These are phyloP conservation scores for Drosophila funebris DNA, from an alignment of 1,140 invertebrate genomes.

Conservation along the genomic window DNA sequence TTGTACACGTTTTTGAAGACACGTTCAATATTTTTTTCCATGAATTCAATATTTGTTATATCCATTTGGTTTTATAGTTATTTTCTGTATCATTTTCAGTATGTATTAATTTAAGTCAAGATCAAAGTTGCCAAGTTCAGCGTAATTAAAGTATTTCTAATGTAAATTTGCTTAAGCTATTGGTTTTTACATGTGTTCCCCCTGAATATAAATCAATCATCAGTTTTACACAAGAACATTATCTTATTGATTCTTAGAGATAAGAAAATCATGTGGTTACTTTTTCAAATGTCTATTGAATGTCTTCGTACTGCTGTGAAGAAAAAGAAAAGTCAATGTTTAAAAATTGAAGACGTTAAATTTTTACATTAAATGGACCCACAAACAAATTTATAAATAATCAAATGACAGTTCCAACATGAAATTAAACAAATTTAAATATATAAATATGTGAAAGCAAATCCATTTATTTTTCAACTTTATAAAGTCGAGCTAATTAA, in stretches of 20 bases:
- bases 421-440: conserved; percentile 4
- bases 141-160: background rate
- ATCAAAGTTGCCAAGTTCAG: conserved; percentile 12
- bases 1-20: background rate
- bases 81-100: background rate
- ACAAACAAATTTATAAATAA: background rate
- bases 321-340: conserved; percentile 6
- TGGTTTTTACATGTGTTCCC: too few species aligned
- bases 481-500: conserved; percentile 9
- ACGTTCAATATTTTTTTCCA: background rate
- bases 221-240: background rate
- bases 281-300: background rate
- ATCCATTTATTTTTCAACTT: conserved; percentile 17
- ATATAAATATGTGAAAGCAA: conserved; percentile 24
- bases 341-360: background rate
- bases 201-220: background rate
- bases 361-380: background rate
- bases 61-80: background rate
- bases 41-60: conserved; percentile 8
- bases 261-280: background rate
- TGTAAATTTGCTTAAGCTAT: too few species aligned
- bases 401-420: background rate
- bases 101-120: conserved; percentile 8
- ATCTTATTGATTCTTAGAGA: background rate
- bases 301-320: conserved; percentile 4